Percentiles rank a stretch among this genome's conserved stretches.
Evolutionary conservation across 1,140 invertebrate genomes (phyloP).

Genomic region (Pectinophora gossypiella): DNA sequence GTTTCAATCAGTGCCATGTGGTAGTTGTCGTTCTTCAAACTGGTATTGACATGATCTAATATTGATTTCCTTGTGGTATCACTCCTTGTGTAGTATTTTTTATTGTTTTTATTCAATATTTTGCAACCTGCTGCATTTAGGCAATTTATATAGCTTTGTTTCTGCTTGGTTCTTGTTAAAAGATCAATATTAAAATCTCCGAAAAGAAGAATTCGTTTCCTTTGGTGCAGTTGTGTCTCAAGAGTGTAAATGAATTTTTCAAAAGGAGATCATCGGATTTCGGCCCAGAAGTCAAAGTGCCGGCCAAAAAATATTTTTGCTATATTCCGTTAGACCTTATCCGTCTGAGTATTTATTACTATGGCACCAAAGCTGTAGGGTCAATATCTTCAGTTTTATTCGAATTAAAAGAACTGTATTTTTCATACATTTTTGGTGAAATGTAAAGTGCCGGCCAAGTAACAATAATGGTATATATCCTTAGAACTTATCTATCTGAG

Average conservation of each 20-base stretch:
- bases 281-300: too few relatives aligned
- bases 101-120: constrained; percentile 5
- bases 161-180: not conserved
- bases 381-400: too few relatives aligned
- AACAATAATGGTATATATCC: too few relatives aligned
- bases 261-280: too few relatives aligned
- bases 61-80: constrained; percentile 2
- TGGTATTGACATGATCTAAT: constrained; percentile 9
- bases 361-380: too few relatives aligned
- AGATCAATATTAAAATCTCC: constrained; percentile 8
- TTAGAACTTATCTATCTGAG: too few relatives aligned
- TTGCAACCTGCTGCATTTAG: constrained; percentile 3
- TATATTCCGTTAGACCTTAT: too few relatives aligned
- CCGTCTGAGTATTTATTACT: too few relatives aligned
- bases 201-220: not conserved
- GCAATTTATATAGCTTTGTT: not conserved
- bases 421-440: too few relatives aligned
- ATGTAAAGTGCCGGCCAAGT: too few relatives aligned
- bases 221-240: constrained; percentile 1
- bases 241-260: constrained; percentile 3
- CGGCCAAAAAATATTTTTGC: too few relatives aligned
- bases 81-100: constrained; percentile 1
- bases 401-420: too few relatives aligned
- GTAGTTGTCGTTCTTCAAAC: constrained; percentile 2
- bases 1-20: constrained; percentile 7